phyloP scores from a whole-genome alignment of 2,888 invertebrate genomes.

The Brachyopa scutellaris region DNA sequence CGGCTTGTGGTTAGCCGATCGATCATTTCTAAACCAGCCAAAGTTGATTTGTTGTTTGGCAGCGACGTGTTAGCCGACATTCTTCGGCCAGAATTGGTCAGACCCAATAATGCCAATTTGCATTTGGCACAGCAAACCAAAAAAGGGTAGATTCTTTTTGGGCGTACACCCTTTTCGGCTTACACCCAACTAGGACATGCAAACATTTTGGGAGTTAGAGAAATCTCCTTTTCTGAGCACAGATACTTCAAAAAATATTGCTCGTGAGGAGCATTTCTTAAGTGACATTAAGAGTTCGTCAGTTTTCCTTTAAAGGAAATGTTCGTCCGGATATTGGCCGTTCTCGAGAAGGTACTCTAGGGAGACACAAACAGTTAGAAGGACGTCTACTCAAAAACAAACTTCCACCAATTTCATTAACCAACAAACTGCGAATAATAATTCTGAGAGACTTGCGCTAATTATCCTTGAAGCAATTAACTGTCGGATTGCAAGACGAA shows the following conservation, averaged over 20 bases:
- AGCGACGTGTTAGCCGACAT: slow-evolving; percentile 7
- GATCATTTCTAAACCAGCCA: background rate
- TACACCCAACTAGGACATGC: background rate
- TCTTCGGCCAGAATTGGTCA: slow-evolving; percentile 2
- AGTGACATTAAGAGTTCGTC: background rate
- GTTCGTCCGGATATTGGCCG: too few species aligned
- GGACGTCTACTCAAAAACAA: too few species aligned
- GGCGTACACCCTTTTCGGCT: background rate
- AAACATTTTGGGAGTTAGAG: background rate
- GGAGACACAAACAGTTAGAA: too few species aligned
- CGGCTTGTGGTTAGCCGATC: slow-evolving; percentile 9
- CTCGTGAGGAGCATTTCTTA: too few species aligned
- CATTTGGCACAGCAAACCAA: background rate
- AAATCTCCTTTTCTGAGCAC: background rate
- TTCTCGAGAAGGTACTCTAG: too few species aligned
- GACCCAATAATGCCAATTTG: background rate
- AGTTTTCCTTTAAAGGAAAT: too few species aligned
- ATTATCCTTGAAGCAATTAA: too few species aligned
- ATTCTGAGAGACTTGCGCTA: too few species aligned
- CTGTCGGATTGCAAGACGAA: too few species aligned
- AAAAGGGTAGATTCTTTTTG: slow-evolving; percentile 1
- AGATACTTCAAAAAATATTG: too few species aligned
- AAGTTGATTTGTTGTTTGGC: slow-evolving; percentile 18
- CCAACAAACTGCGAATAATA: too few species aligned
- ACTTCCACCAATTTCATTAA: too few species aligned